Percentiles rank a stretch among this genome's conserved stretches.
Conservation (phyloP, 2,797 vertebrate species). For the Hybognathus amarus region DNA sequence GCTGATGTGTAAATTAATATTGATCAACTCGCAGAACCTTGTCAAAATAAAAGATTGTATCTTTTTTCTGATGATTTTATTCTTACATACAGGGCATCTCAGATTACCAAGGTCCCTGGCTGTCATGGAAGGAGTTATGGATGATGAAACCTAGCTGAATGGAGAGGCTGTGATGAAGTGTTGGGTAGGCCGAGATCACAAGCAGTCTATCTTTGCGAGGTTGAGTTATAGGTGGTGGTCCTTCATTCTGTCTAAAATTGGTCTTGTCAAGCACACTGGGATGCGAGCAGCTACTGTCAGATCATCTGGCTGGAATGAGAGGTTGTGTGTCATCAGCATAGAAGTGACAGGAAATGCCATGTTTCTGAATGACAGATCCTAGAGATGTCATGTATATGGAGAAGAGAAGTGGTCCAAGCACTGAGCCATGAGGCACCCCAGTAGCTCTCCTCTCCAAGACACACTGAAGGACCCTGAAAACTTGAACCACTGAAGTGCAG, state of each 20-base stretch:
- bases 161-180: background rate
- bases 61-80: background rate
- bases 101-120: background rate
- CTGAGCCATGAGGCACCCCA: background rate
- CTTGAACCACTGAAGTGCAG: background rate
- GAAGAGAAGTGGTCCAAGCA: background rate
- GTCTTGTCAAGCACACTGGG: too few relatives aligned
- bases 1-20: constrained; percentile 14
- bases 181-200: background rate
- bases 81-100: background rate
- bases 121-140: background rate
- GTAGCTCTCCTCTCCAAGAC: background rate
- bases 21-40: background rate
- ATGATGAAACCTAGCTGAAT: too few relatives aligned
- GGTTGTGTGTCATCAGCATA: background rate
- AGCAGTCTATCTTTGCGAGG: background rate
- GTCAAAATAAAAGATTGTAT: background rate
- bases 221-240: background rate
- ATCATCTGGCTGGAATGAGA: background rate
- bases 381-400: background rate
- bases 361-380: background rate
- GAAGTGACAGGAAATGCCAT: background rate
- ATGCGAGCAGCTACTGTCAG: background rate
- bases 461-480: background rate
- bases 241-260: background rate